These are phyloP conservation scores for Drosophila paulistorum DNA, from an alignment of 1,140 invertebrate species.

Conservation along the genomic window DNA sequence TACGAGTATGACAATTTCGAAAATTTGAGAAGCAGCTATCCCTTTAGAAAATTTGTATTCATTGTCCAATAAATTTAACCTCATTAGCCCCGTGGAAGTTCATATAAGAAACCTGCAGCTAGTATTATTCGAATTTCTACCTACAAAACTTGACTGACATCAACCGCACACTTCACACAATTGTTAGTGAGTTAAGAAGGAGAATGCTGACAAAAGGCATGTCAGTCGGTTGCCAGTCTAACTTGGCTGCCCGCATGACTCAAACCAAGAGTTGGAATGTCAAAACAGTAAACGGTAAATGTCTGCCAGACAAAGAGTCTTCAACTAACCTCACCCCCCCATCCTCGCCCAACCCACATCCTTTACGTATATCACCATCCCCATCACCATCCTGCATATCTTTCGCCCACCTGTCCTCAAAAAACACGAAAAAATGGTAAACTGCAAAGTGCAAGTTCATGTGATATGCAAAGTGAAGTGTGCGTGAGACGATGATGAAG, in stretches of 20 bases:
- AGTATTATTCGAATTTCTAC: not conserved
- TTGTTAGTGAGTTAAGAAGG: constrained; percentile 18
- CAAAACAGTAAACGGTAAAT: constrained; percentile 72
- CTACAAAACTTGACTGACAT: constrained; percentile 45
- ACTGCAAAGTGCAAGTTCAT: constrained; percentile 76
- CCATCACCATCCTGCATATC: constrained; percentile 10
- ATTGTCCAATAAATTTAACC: not conserved
- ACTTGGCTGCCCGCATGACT: constrained; percentile 29
- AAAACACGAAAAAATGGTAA: constrained; percentile 45
- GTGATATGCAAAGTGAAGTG: constrained; percentile 75
- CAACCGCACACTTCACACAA: constrained; percentile 48
- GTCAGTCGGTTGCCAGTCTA: constrained; percentile 52
- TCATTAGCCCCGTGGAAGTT: not conserved
- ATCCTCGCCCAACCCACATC: not conserved
- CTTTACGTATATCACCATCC: not conserved
- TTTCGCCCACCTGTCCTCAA: constrained; percentile 37
- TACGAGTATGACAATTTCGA: no score
- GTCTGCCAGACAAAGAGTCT: constrained; percentile 64
- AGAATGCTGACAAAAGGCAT: constrained; percentile 58
- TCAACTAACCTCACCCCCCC: constrained; percentile 12
- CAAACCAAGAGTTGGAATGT: constrained; percentile 60
- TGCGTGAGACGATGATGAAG: constrained; percentile 21
- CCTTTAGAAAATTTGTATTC: not conserved
- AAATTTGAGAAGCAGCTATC: no score
- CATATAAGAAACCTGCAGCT: not conserved